These are phyloP conservation scores for Zingel zingel DNA, from an alignment of 2,113 vertebrate genomes.

Conservation along the genomic window DNA sequence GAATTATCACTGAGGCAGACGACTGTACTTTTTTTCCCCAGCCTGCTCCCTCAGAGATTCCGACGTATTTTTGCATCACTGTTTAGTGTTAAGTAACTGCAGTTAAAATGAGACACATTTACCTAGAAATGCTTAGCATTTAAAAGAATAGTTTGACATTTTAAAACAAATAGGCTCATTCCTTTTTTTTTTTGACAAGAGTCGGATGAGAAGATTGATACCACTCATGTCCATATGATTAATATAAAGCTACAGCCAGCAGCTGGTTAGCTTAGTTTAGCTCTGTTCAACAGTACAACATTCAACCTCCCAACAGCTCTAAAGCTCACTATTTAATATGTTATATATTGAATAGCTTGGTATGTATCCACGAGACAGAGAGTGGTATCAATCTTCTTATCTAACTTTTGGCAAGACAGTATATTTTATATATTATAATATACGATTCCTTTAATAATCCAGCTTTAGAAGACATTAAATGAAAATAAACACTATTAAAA, in stretches of 20 bases:
- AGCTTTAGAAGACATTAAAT: background rate
- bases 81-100: too few relatives aligned
- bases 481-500: background rate
- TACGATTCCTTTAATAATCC: background rate
- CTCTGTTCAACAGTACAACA: background rate
- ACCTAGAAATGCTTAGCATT: constrained; percentile 3
- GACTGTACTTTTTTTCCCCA: background rate
- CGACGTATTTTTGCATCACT: too few relatives aligned
- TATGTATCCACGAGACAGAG: too few relatives aligned
- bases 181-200: background rate
- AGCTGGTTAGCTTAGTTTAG: background rate
- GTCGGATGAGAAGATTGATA: background rate
- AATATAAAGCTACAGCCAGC: background rate
- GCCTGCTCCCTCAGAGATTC: background rate
- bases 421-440: background rate
- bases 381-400: background rate
- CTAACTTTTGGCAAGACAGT: background rate
- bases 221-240: background rate
- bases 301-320: background rate
- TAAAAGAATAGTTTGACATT: background rate
- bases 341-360: background rate
- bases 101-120: background rate
- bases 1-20: constrained; percentile 36
- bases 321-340: background rate
- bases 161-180: background rate